phyloP scores from a whole-genome alignment of 2,113 vertebrate species.

The human region DNA sequence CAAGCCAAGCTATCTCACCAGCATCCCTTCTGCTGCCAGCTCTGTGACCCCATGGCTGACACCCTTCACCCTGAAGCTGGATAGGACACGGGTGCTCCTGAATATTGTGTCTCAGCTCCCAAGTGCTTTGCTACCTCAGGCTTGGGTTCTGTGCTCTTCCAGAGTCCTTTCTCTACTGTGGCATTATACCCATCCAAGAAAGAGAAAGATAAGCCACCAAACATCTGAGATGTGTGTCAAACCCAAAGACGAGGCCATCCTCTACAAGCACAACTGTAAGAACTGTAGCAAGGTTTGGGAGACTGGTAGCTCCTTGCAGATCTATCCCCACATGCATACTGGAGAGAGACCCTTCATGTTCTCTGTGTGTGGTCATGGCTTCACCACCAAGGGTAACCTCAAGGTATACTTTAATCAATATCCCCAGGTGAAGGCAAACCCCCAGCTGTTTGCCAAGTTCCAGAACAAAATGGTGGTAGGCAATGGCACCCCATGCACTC shows the following conservation, averaged over 20 bases:
- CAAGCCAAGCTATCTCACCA: not conserved
- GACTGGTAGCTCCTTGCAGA: conserved; percentile 96
- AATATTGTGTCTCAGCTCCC: conserved; percentile 85
- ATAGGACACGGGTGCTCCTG: conserved; percentile 30
- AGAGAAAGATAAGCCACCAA: conserved; percentile 88
- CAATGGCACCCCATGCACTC: conserved; percentile 92
- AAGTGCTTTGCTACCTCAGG: conserved; percentile 88
- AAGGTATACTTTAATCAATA: conserved; percentile 98
- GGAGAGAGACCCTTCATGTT: conserved; percentile 96
- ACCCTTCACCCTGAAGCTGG: not conserved
- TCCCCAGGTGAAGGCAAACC: conserved; percentile 95
- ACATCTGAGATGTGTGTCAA: conserved; percentile 83
- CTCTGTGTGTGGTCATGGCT: conserved; percentile 96
- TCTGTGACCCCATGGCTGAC: not conserved
- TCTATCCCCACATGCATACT: conserved; percentile 95
- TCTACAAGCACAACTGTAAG: conserved; percentile 96
- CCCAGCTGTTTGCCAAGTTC: conserved; percentile 95
- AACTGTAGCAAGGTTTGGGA: conserved; percentile 95
- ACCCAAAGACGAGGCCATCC: conserved; percentile 80
- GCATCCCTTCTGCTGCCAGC: not conserved
- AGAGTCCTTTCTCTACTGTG: conserved; percentile 84
- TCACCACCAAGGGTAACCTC: conserved; percentile 98
- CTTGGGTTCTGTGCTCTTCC: conserved; percentile 87
- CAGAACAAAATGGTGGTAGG: conserved; percentile 93
- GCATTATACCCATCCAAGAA: conserved; percentile 71